Evolutionary conservation across 2,888 invertebrate species (phyloP).

Genomic region (Lysandra coridon): DNA sequence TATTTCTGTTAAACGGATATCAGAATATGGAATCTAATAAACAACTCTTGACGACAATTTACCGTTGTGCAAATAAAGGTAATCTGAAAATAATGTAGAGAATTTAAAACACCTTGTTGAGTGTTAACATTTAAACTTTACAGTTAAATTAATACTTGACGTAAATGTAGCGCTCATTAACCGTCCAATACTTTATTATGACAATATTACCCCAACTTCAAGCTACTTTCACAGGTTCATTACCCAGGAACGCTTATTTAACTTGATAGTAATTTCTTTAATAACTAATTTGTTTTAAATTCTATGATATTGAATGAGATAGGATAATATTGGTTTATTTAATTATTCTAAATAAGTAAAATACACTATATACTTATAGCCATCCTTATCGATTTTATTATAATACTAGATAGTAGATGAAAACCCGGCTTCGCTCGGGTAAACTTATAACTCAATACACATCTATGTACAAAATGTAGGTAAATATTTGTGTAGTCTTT

Average conservation of each 20-base stretch:
- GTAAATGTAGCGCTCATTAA: background rate
- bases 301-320: too few species aligned
- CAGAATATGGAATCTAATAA: background rate
- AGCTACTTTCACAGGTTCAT: background rate
- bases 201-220: background rate
- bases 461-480: too few species aligned
- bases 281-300: background rate
- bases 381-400: background rate
- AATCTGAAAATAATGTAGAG: conserved; percentile 2
- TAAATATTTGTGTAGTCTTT: too few species aligned
- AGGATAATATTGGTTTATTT: too few species aligned
- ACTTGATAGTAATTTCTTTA: background rate
- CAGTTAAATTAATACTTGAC: background rate
- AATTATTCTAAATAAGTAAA: too few species aligned
- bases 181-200: background rate
- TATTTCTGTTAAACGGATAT: conserved; percentile 3
- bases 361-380: background rate
- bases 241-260: background rate
- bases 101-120: conserved; percentile 17
- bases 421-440: too few species aligned
- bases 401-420: too few species aligned
- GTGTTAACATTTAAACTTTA: conserved; percentile 9
- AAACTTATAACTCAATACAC: too few species aligned
- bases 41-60: background rate
- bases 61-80: background rate